Evolutionary conservation across 1,140 invertebrate species (phyloP).

Genomic region (Helicorthomorpha holstii): DNA sequence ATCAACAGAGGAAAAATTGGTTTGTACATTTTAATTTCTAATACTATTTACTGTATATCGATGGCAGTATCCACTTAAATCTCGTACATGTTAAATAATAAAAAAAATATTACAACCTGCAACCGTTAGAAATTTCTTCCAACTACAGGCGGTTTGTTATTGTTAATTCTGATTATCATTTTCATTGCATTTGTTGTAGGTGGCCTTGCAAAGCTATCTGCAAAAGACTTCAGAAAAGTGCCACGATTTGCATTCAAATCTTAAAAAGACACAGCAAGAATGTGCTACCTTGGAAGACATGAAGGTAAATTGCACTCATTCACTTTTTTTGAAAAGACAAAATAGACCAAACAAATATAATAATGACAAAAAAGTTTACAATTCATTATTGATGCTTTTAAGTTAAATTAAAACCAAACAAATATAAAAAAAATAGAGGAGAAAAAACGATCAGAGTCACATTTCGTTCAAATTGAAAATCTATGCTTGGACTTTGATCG

Average conservation of each 20-base stretch:
- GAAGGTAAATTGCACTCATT: not conserved
- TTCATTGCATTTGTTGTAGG: not conserved
- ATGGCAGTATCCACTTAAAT: too few species aligned
- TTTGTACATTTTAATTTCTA: not conserved
- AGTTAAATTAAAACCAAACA: too few species aligned
- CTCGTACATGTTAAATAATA: not conserved
- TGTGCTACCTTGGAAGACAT: not conserved
- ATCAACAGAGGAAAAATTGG: not conserved
- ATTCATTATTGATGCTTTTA: too few species aligned
- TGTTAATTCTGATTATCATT: not conserved
- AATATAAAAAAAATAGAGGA: too few species aligned
- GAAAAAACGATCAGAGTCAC: too few species aligned
- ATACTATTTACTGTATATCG: too few species aligned
- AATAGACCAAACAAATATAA: too few species aligned
- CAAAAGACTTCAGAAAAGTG: not conserved
- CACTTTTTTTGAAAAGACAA: too few species aligned
- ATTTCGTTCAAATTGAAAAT: too few species aligned
- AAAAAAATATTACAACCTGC: not conserved
- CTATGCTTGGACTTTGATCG: too few species aligned
- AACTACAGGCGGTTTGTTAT: not conserved
- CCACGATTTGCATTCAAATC: not conserved
- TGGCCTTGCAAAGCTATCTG: not conserved
- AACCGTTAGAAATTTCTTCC: not conserved
- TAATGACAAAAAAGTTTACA: too few species aligned
- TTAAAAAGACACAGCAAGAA: not conserved